Evolutionary conservation across 2,888 invertebrate species (phyloP).

Genomic region (Maniola hyperantus): DNA sequence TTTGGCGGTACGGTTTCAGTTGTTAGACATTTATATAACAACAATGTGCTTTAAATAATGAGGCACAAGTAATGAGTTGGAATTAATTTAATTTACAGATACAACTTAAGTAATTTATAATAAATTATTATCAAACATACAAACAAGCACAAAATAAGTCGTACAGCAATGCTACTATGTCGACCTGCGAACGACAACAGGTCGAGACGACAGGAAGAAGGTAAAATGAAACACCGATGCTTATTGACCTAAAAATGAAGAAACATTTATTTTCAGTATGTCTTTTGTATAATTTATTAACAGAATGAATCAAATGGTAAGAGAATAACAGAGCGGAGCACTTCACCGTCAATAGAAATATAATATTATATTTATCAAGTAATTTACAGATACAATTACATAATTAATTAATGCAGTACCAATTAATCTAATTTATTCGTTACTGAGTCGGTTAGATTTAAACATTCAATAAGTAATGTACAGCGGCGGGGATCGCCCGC

Average conservation of each 20-base stretch:
- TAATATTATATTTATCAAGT: conserved; percentile 80
- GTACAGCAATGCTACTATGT: not conserved
- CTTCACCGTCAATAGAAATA: conserved; percentile 80
- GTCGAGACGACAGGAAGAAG: conserved; percentile 22
- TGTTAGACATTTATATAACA: not conserved
- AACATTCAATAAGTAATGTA: conserved; percentile 61
- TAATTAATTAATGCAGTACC: conserved; percentile 65
- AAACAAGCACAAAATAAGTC: conserved; percentile 13
- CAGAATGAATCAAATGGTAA: conserved; percentile 80
- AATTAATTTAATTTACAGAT: conserved; percentile 25
- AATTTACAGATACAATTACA: conserved; percentile 79
- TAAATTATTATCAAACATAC: conserved; percentile 24
- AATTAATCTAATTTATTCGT: conserved; percentile 80
- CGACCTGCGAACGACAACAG: not conserved
- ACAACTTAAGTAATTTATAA: conserved; percentile 25
- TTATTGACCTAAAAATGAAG: conserved; percentile 88
- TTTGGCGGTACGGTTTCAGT: too few relatives aligned
- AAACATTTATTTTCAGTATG: conserved; percentile 88
- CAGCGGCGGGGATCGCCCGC: conserved; percentile 41
- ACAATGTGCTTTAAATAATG: conserved; percentile 21
- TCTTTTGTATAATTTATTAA: conserved; percentile 85
- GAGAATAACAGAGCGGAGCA: conserved; percentile 79
- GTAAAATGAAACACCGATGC: conserved; percentile 80
- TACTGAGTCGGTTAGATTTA: conserved; percentile 75
- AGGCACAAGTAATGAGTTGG: conserved; percentile 21